A percentile compares a stretch with the other conserved stretches of the same genome.
Conservation (phyloP, 2,797 vertebrate species). For the Melanotaenia nigrans region DNA sequence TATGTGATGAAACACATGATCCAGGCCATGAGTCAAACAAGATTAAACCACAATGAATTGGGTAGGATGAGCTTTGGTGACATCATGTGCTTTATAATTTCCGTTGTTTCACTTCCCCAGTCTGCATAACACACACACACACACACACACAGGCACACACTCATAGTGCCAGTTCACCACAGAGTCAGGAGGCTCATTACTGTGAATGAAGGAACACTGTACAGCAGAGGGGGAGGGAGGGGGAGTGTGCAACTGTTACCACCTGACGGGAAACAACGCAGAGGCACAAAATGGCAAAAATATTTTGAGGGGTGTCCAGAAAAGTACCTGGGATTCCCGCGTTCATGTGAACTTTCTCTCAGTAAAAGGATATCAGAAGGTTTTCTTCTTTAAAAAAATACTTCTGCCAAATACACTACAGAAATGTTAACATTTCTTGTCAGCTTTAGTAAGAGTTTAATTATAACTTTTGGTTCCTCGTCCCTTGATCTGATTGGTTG, state of each 20-base stretch:
- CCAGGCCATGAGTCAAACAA: conserved; percentile 37
- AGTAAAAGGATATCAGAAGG: too few relatives aligned
- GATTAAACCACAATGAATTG: conserved; percentile 17
- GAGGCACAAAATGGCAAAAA: not conserved
- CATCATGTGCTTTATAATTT: conserved; percentile 60
- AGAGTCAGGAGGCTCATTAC: conserved; percentile 24
- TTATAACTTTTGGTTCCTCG: not conserved
- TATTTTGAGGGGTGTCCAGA: not conserved
- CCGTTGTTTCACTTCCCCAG: conserved; percentile 37
- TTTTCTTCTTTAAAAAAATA: too few relatives aligned
- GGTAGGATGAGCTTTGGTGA: conserved; percentile 7
- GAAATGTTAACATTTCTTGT: not conserved
- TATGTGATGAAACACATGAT: conserved; percentile 20
- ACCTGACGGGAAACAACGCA: conserved; percentile 9
- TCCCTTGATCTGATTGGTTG: not conserved
- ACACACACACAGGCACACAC: conserved; percentile 35
- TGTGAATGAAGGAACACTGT: conserved; percentile 25
- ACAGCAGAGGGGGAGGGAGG: conserved; percentile 13
- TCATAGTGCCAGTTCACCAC: conserved; percentile 20
- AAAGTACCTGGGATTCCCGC: not conserved
- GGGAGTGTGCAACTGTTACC: conserved; percentile 8
- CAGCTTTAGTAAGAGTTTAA: not conserved
- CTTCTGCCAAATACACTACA: too few relatives aligned
- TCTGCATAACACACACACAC: conserved; percentile 52
- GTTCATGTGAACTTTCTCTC: not conserved